phyloP scores from a whole-genome alignment of 2,888 invertebrate species.

The Pimpla rufipes region DNA sequence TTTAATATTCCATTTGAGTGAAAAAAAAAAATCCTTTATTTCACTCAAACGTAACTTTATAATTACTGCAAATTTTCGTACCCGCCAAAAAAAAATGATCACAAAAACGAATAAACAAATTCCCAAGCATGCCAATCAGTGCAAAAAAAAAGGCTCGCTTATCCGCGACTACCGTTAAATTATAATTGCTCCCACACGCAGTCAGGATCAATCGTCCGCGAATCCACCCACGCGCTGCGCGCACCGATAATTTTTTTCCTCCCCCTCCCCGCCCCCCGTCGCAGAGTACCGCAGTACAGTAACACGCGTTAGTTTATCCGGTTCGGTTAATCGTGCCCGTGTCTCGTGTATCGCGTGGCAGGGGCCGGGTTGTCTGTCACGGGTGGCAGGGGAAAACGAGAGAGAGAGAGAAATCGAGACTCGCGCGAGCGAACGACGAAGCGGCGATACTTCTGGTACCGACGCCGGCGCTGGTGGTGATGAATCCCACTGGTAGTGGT shows the following conservation, averaged over 20 bases:
- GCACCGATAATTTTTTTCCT: slow-evolving; percentile 5
- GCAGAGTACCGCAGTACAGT: no score
- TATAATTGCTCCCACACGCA: no score
- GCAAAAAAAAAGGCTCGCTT: background rate
- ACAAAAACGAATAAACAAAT: no score
- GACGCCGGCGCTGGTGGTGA: background rate
- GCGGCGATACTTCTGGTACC: background rate
- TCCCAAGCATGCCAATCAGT: background rate
- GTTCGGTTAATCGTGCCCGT: slow-evolving; percentile 23
- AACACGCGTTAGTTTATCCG: slow-evolving; percentile 48
- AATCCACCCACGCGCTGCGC: background rate
- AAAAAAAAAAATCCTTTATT: no score
- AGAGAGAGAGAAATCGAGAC: background rate
- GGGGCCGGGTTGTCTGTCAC: slow-evolving; percentile 14
- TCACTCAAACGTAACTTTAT: no score
- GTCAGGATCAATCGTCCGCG: no score
- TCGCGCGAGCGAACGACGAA: background rate
- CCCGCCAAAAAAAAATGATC: no score
- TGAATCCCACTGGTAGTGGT: background rate
- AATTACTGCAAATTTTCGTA: no score
- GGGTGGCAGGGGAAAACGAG: background rate
- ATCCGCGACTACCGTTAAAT: background rate
- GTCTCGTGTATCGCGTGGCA: background rate
- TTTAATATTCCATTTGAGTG: no score
- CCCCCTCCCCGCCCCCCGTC: background rate